Conservation (phyloP, 2,113 vertebrate genomes). For the Rhinopithecus roxellana region DNA sequence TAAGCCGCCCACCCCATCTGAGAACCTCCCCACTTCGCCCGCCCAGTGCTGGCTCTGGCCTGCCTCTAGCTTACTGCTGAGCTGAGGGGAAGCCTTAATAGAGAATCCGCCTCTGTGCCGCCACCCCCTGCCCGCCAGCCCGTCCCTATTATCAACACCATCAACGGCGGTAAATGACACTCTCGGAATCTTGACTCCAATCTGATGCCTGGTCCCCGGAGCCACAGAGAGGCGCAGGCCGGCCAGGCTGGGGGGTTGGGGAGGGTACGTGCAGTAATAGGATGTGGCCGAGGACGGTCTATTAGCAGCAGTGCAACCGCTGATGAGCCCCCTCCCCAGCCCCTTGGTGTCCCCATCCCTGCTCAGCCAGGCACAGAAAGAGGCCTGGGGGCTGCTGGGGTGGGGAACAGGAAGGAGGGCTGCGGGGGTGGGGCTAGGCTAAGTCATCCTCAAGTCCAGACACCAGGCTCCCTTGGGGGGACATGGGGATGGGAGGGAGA, state of each 20-base stretch:
- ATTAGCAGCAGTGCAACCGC: conserved; percentile 57
- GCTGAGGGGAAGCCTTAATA: conserved; percentile 70
- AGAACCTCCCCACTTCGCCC: not conserved
- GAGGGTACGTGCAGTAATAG: conserved; percentile 67
- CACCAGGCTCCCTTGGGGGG: not conserved
- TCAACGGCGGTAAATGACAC: conserved; percentile 79
- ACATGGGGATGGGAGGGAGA: not conserved
- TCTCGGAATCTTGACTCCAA: conserved; percentile 81
- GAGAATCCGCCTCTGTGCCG: conserved; percentile 70
- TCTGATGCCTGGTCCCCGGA: conserved; percentile 78
- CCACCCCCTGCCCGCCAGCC: conserved; percentile 45
- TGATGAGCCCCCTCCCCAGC: conserved; percentile 51
- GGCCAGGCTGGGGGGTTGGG: conserved; percentile 66
- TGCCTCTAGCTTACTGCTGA: conserved; percentile 20
- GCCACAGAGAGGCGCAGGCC: conserved; percentile 58
- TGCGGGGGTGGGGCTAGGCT: not conserved
- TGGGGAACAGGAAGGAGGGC: not conserved
- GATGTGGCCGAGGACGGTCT: conserved; percentile 71
- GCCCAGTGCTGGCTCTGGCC: not conserved
- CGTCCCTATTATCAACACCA: conserved; percentile 78
- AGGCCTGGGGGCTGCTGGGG: not conserved
- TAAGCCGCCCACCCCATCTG: not conserved
- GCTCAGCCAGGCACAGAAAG: conserved; percentile 16
- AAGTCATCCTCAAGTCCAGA: not conserved
- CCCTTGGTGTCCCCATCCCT: not conserved